phyloP scores from a whole-genome alignment of 2,888 invertebrate genomes.

The Selenia dentaria region DNA sequence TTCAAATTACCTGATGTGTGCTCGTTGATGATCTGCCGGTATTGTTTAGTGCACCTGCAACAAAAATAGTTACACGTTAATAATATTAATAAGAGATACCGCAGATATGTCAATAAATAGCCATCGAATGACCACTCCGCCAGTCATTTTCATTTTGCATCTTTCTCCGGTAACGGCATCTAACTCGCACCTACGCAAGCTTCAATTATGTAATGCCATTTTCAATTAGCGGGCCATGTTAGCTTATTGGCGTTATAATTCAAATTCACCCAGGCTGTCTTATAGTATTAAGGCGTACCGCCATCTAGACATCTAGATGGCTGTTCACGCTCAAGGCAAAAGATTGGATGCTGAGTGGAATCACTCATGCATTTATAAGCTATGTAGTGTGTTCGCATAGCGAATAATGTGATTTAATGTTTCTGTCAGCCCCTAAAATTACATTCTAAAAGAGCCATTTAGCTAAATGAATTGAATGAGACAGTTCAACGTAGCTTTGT shows the following conservation, averaged over 20 bases:
- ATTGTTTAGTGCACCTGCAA: slow-evolving; percentile 52
- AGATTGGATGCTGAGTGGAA: slow-evolving; percentile 42
- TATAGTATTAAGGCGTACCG: slow-evolving; percentile 55
- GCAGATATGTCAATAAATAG: slow-evolving; percentile 5
- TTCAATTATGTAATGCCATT: slow-evolving; percentile 45
- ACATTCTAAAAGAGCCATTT: slow-evolving; percentile 21
- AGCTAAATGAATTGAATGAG: slow-evolving; percentile 33
- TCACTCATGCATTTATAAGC: slow-evolving; percentile 28
- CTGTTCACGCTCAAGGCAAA: slow-evolving; percentile 51
- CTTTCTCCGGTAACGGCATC: slow-evolving; percentile 14
- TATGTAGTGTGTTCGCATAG: slow-evolving; percentile 21
- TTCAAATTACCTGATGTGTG: slow-evolving; percentile 63
- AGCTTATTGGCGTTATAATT: slow-evolving; percentile 52
- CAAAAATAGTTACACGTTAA: slow-evolving; percentile 45
- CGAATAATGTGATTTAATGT: slow-evolving; percentile 11
- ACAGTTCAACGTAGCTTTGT: slow-evolving; percentile 36
- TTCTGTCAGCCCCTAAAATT: slow-evolving; percentile 2
- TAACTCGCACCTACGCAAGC: slow-evolving; percentile 28
- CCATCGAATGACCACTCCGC: slow-evolving; percentile 7
- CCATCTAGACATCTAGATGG: slow-evolving; percentile 56
- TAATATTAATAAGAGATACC: slow-evolving; percentile 24
- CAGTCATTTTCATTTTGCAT: slow-evolving; percentile 15
- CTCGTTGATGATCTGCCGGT: slow-evolving; percentile 40
- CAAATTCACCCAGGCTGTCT: slow-evolving; percentile 49
- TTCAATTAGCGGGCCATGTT: slow-evolving; percentile 59